A percentile compares a stretch with the other conserved stretches of the same genome.
phyloP scores from a whole-genome alignment of 2,113 vertebrate genomes.

The Amphiprion ocellaris region DNA sequence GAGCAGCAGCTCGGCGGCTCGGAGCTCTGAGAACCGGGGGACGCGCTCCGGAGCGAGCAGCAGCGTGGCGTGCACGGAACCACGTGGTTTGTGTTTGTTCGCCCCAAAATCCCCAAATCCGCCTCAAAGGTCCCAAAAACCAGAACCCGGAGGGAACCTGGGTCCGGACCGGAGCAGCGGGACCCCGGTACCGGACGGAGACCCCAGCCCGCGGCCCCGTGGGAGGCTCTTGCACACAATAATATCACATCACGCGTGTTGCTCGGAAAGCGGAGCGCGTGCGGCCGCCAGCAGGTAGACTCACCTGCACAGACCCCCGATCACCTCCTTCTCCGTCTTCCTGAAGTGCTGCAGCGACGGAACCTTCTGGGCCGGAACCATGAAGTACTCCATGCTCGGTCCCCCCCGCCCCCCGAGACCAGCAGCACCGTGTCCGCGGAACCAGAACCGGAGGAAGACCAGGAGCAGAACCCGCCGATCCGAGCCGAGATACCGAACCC shows the following conservation, averaged over 20 bases:
- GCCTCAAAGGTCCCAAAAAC: constrained; percentile 72
- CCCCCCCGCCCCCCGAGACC: constrained; percentile 24
- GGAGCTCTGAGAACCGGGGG: constrained; percentile 49
- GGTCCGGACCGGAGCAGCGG: neutral
- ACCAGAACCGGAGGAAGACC: constrained; percentile 32
- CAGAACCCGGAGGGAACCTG: neutral
- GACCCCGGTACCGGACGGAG: neutral
- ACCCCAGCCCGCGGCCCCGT: constrained; percentile 51
- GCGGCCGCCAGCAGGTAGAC: constrained; percentile 72
- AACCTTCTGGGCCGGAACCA: constrained; percentile 98
- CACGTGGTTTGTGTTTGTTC: constrained; percentile 95
- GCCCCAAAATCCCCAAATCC: constrained; percentile 86
- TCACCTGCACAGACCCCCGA: constrained; percentile 96
- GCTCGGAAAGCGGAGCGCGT: constrained; percentile 38
- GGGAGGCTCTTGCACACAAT: constrained; percentile 82
- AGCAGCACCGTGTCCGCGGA: constrained; percentile 32
- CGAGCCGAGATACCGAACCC: constrained; percentile 42
- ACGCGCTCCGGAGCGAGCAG: constrained; percentile 66
- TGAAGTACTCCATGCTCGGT: constrained; percentile 96
- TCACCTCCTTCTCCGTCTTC: constrained; percentile 98
- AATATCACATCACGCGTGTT: constrained; percentile 81
- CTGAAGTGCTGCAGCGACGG: constrained; percentile 96
- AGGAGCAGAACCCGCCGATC: constrained; percentile 23
- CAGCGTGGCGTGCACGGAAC: constrained; percentile 87
- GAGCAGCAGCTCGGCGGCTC: too few relatives aligned